Conservation (phyloP, 2,888 invertebrate genomes). For the Nomada fucata region DNA sequence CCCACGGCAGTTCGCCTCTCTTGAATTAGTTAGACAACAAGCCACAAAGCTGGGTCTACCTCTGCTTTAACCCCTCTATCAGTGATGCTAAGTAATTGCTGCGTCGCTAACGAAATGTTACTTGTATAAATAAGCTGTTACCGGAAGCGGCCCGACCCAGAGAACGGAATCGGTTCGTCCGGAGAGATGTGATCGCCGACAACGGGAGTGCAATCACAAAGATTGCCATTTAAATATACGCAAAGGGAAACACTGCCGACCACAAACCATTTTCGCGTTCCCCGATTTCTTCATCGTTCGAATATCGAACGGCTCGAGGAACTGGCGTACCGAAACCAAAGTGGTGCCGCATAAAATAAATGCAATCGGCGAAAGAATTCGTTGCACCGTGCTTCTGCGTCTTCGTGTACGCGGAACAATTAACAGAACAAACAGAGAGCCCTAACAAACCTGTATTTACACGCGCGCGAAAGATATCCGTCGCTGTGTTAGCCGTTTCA, state of each 20-base stretch:
- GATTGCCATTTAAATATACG: too few species aligned
- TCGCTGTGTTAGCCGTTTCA: conserved; percentile 25
- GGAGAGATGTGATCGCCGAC: too few species aligned
- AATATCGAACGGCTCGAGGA: background rate
- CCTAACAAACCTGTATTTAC: conserved; percentile 28
- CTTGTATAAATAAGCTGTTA: conserved; percentile 33
- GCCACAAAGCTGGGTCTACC: conserved; percentile 58
- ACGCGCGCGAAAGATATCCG: conserved; percentile 16
- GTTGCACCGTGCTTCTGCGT: background rate
- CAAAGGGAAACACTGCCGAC: too few species aligned
- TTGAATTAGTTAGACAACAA: conserved; percentile 68
- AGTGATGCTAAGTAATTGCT: conserved; percentile 60
- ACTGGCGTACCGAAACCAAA: background rate
- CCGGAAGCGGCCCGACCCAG: background rate
- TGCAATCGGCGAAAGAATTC: background rate
- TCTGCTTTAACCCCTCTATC: background rate
- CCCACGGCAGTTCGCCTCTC: conserved; percentile 52
- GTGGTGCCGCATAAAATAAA: too few species aligned
- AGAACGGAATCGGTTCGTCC: background rate
- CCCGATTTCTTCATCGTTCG: too few species aligned
- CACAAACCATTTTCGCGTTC: too few species aligned
- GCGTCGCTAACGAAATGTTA: conserved; percentile 40
- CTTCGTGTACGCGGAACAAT: background rate
- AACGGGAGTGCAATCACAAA: too few species aligned
- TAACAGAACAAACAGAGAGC: conserved; percentile 6